These are phyloP conservation scores for Andrena haemorrhoa DNA, from an alignment of 2,888 invertebrate species.

Conservation along the genomic window DNA sequence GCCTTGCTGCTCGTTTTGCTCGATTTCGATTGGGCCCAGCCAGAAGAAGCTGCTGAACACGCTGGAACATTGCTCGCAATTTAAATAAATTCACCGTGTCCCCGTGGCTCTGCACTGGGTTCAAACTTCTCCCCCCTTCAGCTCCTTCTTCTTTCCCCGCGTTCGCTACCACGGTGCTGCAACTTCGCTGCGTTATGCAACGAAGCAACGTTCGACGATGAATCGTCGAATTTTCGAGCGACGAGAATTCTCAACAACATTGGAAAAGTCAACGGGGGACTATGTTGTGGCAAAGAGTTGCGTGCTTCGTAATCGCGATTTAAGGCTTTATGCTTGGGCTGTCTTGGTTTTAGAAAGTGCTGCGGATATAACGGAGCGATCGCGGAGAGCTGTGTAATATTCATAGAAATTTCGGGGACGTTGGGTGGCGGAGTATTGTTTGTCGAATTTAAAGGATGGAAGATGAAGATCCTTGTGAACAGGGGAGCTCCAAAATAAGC, in stretches of 20 bases:
- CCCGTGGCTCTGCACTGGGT: constrained; percentile 52
- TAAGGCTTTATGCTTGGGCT: constrained; percentile 2
- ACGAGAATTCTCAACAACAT: background rate
- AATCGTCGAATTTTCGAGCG: background rate
- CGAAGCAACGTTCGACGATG: background rate
- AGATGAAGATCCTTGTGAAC: too few relatives aligned
- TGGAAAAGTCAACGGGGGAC: background rate
- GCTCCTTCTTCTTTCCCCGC: constrained; percentile 4
- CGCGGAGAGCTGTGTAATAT: background rate
- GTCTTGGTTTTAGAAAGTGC: constrained; percentile 5
- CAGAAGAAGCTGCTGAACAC: constrained; percentile 84
- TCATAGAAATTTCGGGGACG: background rate
- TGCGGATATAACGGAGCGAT: background rate
- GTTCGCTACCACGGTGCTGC: background rate
- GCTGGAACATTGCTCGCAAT: constrained; percentile 84
- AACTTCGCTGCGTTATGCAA: constrained; percentile 9
- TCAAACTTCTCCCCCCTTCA: constrained; percentile 43
- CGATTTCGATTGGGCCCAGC: constrained; percentile 71
- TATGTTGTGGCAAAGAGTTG: background rate
- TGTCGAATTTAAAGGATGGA: too few relatives aligned
- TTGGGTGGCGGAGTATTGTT: too few relatives aligned
- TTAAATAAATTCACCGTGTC: constrained; percentile 83
- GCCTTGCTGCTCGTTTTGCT: constrained; percentile 66
- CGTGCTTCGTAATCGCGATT: background rate
- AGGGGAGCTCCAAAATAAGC: too few relatives aligned